These are phyloP conservation scores for Myiothlypis chrysogaster DNA, from an alignment of 2,797 vertebrate species.

Conservation along the genomic window DNA sequence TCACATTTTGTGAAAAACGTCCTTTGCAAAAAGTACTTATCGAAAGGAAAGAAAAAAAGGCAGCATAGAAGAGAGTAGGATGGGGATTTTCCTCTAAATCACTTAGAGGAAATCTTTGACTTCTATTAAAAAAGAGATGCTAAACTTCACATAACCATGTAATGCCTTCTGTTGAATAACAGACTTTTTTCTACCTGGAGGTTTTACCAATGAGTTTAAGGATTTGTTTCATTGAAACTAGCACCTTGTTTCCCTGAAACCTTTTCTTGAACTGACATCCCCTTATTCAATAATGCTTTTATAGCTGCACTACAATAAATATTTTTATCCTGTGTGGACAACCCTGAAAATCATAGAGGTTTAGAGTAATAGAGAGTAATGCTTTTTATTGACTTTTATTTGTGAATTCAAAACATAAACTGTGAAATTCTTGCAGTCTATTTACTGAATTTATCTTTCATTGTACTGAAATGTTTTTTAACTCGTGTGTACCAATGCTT, in stretches of 20 bases:
- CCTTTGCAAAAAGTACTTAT: not conserved
- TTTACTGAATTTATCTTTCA: conserved; percentile 25
- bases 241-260: not conserved
- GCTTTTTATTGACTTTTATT: not conserved
- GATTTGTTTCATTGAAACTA: not conserved
- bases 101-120: not conserved
- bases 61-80: not conserved
- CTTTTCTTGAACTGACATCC: not conserved
- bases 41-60: fast-evolving
- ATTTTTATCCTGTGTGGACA: not conserved
- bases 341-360: not conserved
- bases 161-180: not conserved
- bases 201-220: not conserved
- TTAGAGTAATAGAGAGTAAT: not conserved
- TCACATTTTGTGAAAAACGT: not conserved
- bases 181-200: not conserved
- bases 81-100: not conserved
- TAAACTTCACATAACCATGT: not conserved
- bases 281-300: not conserved
- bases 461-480: not conserved
- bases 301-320: not conserved
- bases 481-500: not conserved
- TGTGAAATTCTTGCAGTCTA: not conserved
- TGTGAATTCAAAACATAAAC: not conserved
- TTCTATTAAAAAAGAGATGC: not conserved